phyloP scores from a whole-genome alignment of 2,113 vertebrate species.

The Melanostigma gelatinosum region DNA sequence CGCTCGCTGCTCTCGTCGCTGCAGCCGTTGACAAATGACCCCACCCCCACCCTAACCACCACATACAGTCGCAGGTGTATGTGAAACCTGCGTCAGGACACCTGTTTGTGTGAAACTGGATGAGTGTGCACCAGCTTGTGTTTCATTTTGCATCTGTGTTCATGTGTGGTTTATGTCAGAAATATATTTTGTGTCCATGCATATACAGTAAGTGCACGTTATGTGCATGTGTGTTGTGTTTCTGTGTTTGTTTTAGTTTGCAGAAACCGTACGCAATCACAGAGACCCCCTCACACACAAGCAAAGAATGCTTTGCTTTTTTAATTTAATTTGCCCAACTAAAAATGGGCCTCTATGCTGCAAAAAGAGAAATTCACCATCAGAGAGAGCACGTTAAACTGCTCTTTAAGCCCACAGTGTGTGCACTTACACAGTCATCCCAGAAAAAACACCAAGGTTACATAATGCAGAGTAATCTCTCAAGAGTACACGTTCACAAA shows the following conservation, averaged over 20 bases:
- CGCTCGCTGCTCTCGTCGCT: slow-evolving; percentile 28
- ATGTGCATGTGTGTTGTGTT: slow-evolving; percentile 16
- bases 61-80: slow-evolving; percentile 61
- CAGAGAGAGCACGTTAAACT: slow-evolving; percentile 43
- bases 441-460: slow-evolving; percentile 61
- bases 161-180: neutral
- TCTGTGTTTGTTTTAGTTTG: slow-evolving; percentile 31
- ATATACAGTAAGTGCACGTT: neutral
- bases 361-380: slow-evolving; percentile 40
- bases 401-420: slow-evolving; percentile 39
- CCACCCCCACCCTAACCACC: slow-evolving; percentile 46
- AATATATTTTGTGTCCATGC: neutral
- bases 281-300: slow-evolving; percentile 30
- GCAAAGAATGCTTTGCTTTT: slow-evolving; percentile 50
- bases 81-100: slow-evolving; percentile 50
- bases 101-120: slow-evolving; percentile 48
- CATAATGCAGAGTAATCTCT: slow-evolving; percentile 65
- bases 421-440: slow-evolving; percentile 23
- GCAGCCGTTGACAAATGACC: slow-evolving; percentile 69
- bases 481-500: slow-evolving; percentile 48
- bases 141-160: slow-evolving; percentile 5
- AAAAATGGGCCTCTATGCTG: slow-evolving; percentile 64
- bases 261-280: slow-evolving; percentile 41
- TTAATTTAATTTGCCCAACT: slow-evolving; percentile 49
- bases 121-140: slow-evolving; percentile 14